A percentile compares a stretch with the other conserved stretches of the same genome.
phyloP scores from a whole-genome alignment of 2,888 invertebrate species.

The Agapostemon virescens region DNA sequence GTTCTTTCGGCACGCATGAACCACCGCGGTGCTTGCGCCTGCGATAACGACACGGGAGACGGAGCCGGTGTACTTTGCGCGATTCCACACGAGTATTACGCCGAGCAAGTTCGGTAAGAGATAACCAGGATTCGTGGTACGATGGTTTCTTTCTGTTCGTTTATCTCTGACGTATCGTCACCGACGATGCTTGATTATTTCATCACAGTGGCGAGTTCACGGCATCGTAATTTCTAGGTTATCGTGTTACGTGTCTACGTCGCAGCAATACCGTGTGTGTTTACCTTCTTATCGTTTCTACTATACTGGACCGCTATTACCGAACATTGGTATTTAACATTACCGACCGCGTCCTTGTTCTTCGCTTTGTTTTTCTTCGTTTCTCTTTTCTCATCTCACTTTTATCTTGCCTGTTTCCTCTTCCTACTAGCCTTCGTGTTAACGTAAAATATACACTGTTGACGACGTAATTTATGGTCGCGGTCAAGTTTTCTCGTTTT shows the following conservation, averaged over 20 bases:
- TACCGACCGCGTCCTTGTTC: background rate
- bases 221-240: slow-evolving; percentile 31
- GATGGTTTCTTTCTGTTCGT: background rate
- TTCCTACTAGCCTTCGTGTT: background rate
- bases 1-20: slow-evolving; percentile 98
- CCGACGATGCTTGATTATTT: background rate
- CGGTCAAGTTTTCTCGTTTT: background rate
- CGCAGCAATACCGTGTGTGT: slow-evolving; percentile 8
- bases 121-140: slow-evolving; percentile 8
- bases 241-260: background rate
- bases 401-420: background rate
- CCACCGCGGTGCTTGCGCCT: slow-evolving; percentile 99
- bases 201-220: slow-evolving; percentile 10
- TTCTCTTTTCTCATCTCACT: background rate
- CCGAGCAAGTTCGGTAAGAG: slow-evolving; percentile 89
- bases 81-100: slow-evolving; percentile 97
- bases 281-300: slow-evolving; percentile 30
- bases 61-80: slow-evolving; percentile 98
- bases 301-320: background rate
- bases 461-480: background rate
- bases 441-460: background rate
- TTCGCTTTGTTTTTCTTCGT: too few relatives aligned
- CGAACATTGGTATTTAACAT: too few relatives aligned
- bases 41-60: slow-evolving; percentile 99
- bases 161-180: slow-evolving; percentile 4